Evolutionary conservation across 2,113 vertebrate genomes (phyloP), one percentile per base, ranked within the genome.

Genomic region (Alces alces): DNA sequence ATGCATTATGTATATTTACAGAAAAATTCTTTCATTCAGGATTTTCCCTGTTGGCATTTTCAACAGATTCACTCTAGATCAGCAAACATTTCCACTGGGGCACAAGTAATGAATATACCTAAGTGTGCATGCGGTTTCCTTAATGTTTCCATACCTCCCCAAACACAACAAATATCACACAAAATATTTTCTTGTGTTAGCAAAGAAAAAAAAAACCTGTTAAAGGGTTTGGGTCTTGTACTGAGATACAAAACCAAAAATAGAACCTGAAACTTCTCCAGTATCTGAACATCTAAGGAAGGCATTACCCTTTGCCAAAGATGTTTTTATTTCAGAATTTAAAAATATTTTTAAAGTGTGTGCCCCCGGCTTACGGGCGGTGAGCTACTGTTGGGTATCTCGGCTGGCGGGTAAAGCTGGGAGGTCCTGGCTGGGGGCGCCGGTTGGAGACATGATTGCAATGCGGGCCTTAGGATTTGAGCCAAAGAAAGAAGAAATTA

Each of bases 401-500:
- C n/a, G n/a, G n/a, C n/a, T n/a, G n/a, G n/a, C n/a, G n/a, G n/a
- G n/a, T n/a, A n/a, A n/a, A n/a, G n/a, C n/a, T n/a, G n/a, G n/a
- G n/a, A n/a, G n/a, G n/a, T n/a, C n/a, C n/a, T n/a, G n/a, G n/a
- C n/a, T n/a, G n/a, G n/a, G n/a, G n/a, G n/a, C n/a, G n/a, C n/a
- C n/a, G n/a, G n/a, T n/a, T n/a, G n/a, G n/a, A n/a, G n/a, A n/a
- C n/a, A n/a, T n/a, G 99, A 99, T 99, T 97, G 99, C 99, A 0
- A 99, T 99, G 99, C 98, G 99, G 78, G 99, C 99, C 61, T 99
- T 99, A 47, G 99, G 99, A 45, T 99, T 99, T 98, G 99, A 99
- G 97, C 99, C 99, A 64, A 99, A 99, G 98, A 99, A 99, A 97
- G 99, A 99, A 97, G 99, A 99, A 97, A 99, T 99, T 93, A 99